A percentile compares a stretch with the other conserved stretches of the same genome.
phyloP scores from a whole-genome alignment of 2,888 invertebrate species.

The Onthophagus sagittarius region DNA sequence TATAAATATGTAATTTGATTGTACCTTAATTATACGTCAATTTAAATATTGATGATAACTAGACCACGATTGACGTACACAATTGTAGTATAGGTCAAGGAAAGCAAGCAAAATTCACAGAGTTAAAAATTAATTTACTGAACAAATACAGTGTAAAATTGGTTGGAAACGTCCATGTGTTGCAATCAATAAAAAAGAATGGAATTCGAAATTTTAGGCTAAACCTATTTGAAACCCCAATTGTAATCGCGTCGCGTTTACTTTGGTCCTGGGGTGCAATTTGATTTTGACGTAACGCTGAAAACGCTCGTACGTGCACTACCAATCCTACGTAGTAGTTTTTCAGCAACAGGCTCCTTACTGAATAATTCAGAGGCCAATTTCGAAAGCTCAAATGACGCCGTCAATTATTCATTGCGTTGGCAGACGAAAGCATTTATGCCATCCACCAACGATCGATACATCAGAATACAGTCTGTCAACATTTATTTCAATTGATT shows the following conservation, averaged over 20 bases:
- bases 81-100: no score
- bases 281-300: not conserved
- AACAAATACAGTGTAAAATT: no score
- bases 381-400: slow-evolving; percentile 5
- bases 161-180: no score
- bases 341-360: slow-evolving; percentile 7
- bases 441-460: not conserved
- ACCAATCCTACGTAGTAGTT: not conserved
- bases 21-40: no score
- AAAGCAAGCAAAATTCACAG: no score
- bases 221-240: not conserved
- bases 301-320: not conserved
- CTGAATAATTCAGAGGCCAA: slow-evolving; percentile 4
- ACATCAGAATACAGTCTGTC: not conserved
- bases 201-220: not conserved
- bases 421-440: not conserved
- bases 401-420: not conserved
- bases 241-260: not conserved
- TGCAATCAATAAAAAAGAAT: no score
- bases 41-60: no score
- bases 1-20: no score
- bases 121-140: no score
- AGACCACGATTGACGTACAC: no score
- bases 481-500: not conserved
- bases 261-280: not conserved